A percentile compares a stretch with the other conserved stretches of the same genome.
phyloP scores from a whole-genome alignment of 2,888 invertebrate genomes.

The Epicampocera succincta region DNA sequence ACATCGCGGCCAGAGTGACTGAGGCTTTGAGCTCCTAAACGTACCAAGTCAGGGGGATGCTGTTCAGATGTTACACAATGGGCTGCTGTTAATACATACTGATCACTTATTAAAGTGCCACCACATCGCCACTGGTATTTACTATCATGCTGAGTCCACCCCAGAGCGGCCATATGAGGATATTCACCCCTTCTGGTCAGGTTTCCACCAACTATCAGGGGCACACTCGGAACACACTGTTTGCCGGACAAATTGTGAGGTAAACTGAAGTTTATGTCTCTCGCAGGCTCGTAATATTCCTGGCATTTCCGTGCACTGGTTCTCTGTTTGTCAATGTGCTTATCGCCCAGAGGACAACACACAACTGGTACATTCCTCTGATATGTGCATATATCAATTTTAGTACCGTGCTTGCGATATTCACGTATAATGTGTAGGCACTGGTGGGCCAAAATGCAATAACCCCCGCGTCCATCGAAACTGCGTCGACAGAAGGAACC shows the following conservation, averaged over 20 bases:
- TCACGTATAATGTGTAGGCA: conserved; percentile 79
- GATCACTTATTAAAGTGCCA: conserved; percentile 75
- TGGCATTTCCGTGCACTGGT: conserved; percentile 82
- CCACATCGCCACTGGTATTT: conserved; percentile 79
- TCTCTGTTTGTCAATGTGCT: conserved; percentile 75
- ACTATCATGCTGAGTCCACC: conserved; percentile 77
- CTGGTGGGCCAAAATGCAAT: conserved; percentile 78
- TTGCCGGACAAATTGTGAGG: conserved; percentile 75
- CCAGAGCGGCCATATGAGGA: conserved; percentile 83
- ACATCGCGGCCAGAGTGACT: conserved; percentile 79
- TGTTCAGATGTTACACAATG: conserved; percentile 78
- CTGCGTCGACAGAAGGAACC: conserved; percentile 79
- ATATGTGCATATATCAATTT: conserved; percentile 76
- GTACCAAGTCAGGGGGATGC: conserved; percentile 82
- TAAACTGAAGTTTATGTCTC: conserved; percentile 72
- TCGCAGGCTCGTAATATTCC: conserved; percentile 82
- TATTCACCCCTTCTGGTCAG: conserved; percentile 82
- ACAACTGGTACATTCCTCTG: conserved; percentile 79
- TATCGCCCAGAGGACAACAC: conserved; percentile 79
- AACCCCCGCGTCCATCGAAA: conserved; percentile 79
- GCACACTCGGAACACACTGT: conserved; percentile 80
- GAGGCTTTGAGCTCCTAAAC: conserved; percentile 83
- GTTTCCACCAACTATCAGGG: conserved; percentile 83
- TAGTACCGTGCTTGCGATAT: conserved; percentile 77
- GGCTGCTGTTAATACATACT: conserved; percentile 77